Evolutionary conservation across 1,140 invertebrate genomes (phyloP).

Genomic region (Drosophila tsacasi): DNA sequence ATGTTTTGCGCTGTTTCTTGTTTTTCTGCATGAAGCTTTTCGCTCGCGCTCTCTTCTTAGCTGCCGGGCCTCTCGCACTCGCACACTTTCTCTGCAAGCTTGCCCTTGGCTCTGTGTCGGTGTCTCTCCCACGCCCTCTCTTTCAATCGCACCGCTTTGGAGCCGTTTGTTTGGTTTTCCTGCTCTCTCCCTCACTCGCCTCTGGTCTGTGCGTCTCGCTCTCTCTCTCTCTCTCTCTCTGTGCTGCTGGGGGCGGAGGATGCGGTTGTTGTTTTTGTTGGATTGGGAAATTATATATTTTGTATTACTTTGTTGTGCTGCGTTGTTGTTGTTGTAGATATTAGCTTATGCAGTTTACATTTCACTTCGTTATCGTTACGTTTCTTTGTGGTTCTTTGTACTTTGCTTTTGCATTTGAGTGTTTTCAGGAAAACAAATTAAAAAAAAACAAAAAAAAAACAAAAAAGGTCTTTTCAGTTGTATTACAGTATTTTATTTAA

Average conservation of each 20-base stretch:
- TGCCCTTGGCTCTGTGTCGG: conserved; percentile 24
- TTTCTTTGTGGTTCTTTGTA: conserved; percentile 47
- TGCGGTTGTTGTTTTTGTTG: conserved; percentile 11
- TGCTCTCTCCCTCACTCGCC: conserved; percentile 3
- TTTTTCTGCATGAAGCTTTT: conserved; percentile 69
- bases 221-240: conserved; percentile 1
- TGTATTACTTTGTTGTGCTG: conserved; percentile 52
- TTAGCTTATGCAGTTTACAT: conserved; percentile 45
- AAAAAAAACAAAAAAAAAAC: conserved; percentile 1
- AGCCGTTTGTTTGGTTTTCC: conserved; percentile 29
- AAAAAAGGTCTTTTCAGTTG: neutral
- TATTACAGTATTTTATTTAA: neutral
- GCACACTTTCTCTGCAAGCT: conserved; percentile 29
- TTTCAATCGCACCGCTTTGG: neutral
- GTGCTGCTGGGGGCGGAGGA: conserved; percentile 3
- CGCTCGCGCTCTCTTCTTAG: conserved; percentile 22
- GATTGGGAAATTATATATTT: conserved; percentile 46
- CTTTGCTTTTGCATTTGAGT: conserved; percentile 33
- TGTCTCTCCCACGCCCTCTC: conserved; percentile 6
- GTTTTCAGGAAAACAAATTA: conserved; percentile 16
- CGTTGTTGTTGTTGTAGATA: conserved; percentile 13
- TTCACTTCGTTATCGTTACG: conserved; percentile 31
- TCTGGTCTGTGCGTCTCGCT: conserved; percentile 7
- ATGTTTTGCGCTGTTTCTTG: conserved; percentile 73
- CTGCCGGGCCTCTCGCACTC: conserved; percentile 6